Base-by-base conservation (phyloP, 1,140 invertebrate species). In the Ooceraea biroi region DNA sequence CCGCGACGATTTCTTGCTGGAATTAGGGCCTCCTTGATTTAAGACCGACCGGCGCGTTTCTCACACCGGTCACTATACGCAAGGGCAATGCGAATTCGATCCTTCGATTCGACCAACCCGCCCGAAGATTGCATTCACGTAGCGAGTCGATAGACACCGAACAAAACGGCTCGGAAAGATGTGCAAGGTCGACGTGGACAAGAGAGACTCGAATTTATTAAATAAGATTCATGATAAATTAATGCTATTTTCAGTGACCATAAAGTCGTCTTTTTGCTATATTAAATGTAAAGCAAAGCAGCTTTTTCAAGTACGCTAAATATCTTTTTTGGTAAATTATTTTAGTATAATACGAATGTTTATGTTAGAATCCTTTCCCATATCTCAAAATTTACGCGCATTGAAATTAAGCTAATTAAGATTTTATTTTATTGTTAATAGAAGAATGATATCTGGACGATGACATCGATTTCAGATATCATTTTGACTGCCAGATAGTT, bases 1-100 rank as follows among this genome's bases (percentile, higher is more conserved):
- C 90, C 89, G 89, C 82, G 86, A 89, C 86, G 74, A 86, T 91
- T 94, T 94, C 92, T 94, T 94, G 93, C 90, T 86, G 90, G 91
- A 94, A 94, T 94, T 93, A 94, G 93, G 91, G 89, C 89, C 91
- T 90, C 58, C 91, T 94, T 94, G 93, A 94, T 94, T 93, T 94
- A 93, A 93, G 89, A 78, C 91, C 92, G 90, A 90, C 90, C 86
- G 89, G 36, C 87, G 85, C 78, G 88, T 91, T 94, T 94, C 93
- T 94, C 93, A 93, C 93, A 93, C 88, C 89, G 91, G 82, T 83
- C 30, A 88, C 82, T 80, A 85, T 83, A 87, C 58, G 66, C 85
- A 71, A 57, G 58, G 78, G 44, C 48, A 85, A 8, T 48, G 76
- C 57, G 76, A 36, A 73, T 66, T 82, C 63, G 63, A 83, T 44